phyloP scores from a whole-genome alignment of 1,140 invertebrate species.

The Cydia pomonella region DNA sequence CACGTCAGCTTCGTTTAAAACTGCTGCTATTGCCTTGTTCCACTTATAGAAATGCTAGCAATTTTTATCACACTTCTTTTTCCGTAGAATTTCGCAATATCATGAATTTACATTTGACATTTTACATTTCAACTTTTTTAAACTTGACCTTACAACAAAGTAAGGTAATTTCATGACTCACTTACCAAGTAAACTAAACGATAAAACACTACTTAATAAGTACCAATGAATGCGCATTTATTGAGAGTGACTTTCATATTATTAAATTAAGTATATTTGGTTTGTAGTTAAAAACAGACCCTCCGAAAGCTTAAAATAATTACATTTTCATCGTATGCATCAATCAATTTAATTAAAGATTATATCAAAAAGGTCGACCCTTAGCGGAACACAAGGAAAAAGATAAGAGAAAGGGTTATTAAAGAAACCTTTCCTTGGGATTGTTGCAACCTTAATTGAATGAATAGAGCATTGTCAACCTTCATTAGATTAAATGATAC shows the following conservation, averaged over 20 bases:
- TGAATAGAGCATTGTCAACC: neutral
- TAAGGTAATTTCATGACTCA: too few species aligned
- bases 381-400: neutral
- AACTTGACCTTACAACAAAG: too few species aligned
- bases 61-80: neutral
- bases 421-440: slow-evolving; percentile 10
- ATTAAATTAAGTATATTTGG: too few species aligned
- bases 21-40: slow-evolving; percentile 14
- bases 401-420: slow-evolving; percentile 27
- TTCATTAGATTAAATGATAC: slow-evolving; percentile 13
- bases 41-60: neutral
- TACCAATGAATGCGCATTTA: too few species aligned
- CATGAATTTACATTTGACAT: neutral
- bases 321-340: neutral
- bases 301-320: neutral
- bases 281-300: neutral
- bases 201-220: too few species aligned
- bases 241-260: too few species aligned
- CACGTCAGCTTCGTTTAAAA: slow-evolving; percentile 29
- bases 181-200: too few species aligned
- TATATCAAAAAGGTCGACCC: slow-evolving; percentile 12
- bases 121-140: too few species aligned
- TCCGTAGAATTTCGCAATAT: neutral
- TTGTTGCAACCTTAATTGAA: slow-evolving; percentile 18
- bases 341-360: slow-evolving; percentile 33